phyloP scores from a whole-genome alignment of 2,888 invertebrate species.

The Ophion slaviceki region DNA sequence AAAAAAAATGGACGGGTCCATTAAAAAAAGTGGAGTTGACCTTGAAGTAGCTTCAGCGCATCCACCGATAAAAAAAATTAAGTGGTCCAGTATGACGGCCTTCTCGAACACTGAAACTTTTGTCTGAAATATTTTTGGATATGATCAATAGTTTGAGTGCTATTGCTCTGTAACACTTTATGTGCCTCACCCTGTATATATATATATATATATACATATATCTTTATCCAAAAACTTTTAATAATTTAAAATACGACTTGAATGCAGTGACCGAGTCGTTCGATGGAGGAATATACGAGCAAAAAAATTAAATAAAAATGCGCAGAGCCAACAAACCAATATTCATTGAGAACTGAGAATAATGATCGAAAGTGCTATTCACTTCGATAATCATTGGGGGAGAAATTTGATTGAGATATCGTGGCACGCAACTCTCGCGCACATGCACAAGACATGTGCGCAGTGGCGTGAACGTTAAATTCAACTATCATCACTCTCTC shows the following conservation, averaged over 20 bases:
- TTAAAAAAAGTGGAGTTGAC: no score
- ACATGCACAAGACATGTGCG: background rate
- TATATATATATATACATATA: no score
- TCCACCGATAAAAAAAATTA: no score
- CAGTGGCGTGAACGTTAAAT: constrained; percentile 9
- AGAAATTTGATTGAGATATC: background rate
- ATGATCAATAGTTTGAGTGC: no score
- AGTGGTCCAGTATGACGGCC: no score
- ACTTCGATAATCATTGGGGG: background rate
- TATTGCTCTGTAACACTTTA: no score
- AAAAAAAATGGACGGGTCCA: no score
- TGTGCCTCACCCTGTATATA: no score
- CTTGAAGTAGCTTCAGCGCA: no score
- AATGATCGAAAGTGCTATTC: background rate
- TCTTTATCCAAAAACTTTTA: no score
- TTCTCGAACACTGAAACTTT: no score
- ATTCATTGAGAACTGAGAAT: background rate
- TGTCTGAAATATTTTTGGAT: no score
- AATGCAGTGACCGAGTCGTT: background rate
- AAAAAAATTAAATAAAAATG: background rate
- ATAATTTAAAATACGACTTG: background rate
- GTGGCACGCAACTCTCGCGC: constrained; percentile 1
- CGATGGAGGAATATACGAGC: background rate
- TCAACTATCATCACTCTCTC: background rate
- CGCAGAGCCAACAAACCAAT: background rate